A percentile compares a stretch with the other conserved stretches of the same genome.
phyloP scores from a whole-genome alignment of 2,888 invertebrate species.

The Pseudoips prasinana region DNA sequence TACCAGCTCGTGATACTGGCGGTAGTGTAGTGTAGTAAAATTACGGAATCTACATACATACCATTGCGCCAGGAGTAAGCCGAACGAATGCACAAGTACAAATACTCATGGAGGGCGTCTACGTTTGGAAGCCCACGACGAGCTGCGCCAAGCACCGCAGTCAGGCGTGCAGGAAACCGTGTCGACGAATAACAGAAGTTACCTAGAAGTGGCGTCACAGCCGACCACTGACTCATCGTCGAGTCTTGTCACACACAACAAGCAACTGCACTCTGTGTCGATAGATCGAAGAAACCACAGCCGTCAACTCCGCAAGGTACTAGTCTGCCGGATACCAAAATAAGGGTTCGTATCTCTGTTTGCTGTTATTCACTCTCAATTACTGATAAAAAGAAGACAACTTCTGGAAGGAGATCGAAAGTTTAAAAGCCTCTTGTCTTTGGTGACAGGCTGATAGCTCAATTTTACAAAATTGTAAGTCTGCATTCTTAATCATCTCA shows the following conservation, averaged over 20 bases:
- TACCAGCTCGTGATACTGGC: no score
- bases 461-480: neutral
- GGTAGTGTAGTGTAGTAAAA: slow-evolving; percentile 9
- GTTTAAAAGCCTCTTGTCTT: neutral
- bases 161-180: neutral
- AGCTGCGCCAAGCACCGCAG: neutral
- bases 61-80: slow-evolving; percentile 19
- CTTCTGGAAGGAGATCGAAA: neutral
- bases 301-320: neutral
- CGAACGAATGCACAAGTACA: slow-evolving; percentile 24
- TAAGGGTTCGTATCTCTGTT: neutral
- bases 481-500: neutral
- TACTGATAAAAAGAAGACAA: neutral
- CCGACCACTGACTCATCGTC: neutral
- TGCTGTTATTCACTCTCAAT: no score
- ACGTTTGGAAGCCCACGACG: neutral
- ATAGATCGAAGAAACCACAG: neutral
- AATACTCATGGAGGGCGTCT: slow-evolving; percentile 3
- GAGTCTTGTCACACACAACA: neutral
- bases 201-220: neutral
- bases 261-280: no score
- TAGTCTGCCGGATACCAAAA: neutral
- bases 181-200: neutral
- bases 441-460: neutral
- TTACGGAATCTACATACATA: slow-evolving; percentile 14